Base-by-base conservation (phyloP, 2,888 invertebrate genomes). In the Himalopsyche anomala region DNA sequence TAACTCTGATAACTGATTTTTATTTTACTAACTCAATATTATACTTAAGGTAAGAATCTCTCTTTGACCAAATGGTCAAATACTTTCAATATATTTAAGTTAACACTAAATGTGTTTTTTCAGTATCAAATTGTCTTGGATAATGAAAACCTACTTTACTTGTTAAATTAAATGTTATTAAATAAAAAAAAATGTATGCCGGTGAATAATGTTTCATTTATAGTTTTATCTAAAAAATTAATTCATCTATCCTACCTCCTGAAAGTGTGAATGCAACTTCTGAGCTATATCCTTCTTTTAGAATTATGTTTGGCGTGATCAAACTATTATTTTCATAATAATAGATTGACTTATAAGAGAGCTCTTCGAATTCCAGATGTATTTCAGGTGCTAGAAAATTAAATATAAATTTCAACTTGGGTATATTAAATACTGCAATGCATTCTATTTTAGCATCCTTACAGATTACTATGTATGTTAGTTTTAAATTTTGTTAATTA, bases 271-370 rank as follows among this genome's bases (percentile, higher is more conserved):
- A 82, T 36, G 79, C 42, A 51, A 74, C 45, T 38, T 80, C 55
- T 38, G 17, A 11, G 56, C 28, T 82, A 11, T 82, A 84, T 38
- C 82, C 84, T 45, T 84, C 51, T 42, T 51, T 54, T 45, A 86
- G 79, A 45, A 15, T 81, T 9, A 86, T 86, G 28, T 40, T 38
- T 40, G 83, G 42, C 9, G 80, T 15, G 51, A 51, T 15, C 4
- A 51, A 51, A 15, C 51, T 51, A 51, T 51, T 51, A 15, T 51
- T 51, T 5, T 15, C 51, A 51, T 15, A 51, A 51, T 51, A 86
- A 81, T 90, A 90, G 9, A 82, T 55, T 19, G 87, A 89, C 45
- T 80, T 84, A 82, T 89, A 90, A 56, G 84, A 86, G n/a, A 84
- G 45, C 17, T 88, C 74, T n/a, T 85, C 84, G 85, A 90, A 90